Evolutionary conservation across 2,797 vertebrate species (phyloP).

Genomic region (Apodemus agrarius): DNA sequence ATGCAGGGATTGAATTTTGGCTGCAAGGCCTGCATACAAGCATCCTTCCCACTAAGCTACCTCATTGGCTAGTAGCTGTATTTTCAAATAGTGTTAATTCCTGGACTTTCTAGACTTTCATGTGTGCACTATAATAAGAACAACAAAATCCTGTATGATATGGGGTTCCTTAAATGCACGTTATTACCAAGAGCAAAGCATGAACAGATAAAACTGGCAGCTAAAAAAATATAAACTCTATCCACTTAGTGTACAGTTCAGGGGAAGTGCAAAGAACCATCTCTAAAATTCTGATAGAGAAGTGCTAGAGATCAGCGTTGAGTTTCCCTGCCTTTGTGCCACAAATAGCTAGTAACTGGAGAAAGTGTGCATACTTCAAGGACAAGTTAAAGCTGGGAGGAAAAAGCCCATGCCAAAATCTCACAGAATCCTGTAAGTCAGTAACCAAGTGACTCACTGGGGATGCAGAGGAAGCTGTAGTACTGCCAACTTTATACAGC

Average conservation of each 20-base stretch:
- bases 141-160: background rate
- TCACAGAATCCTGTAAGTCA: conserved; percentile 44
- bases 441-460: conserved; percentile 27
- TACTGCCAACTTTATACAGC: background rate
- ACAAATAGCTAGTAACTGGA: conserved; percentile 44
- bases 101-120: background rate
- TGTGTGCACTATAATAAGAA: background rate
- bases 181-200: background rate
- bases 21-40: background rate
- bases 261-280: conserved; percentile 11
- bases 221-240: conserved; percentile 12
- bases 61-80: background rate
- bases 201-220: background rate
- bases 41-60: background rate
- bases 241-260: background rate
- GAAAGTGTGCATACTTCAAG: conserved; percentile 42
- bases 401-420: conserved; percentile 8
- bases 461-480: background rate
- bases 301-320: background rate
- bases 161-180: background rate
- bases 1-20: background rate
- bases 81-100: conserved; percentile 51
- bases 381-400: conserved; percentile 57
- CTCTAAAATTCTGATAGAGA: conserved; percentile 15
- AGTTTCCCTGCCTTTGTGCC: background rate